Evolutionary conservation across 2,888 invertebrate species (phyloP), one percentile per base, ranked within the genome.

Genomic region (Drosophila kambysellisi): DNA sequence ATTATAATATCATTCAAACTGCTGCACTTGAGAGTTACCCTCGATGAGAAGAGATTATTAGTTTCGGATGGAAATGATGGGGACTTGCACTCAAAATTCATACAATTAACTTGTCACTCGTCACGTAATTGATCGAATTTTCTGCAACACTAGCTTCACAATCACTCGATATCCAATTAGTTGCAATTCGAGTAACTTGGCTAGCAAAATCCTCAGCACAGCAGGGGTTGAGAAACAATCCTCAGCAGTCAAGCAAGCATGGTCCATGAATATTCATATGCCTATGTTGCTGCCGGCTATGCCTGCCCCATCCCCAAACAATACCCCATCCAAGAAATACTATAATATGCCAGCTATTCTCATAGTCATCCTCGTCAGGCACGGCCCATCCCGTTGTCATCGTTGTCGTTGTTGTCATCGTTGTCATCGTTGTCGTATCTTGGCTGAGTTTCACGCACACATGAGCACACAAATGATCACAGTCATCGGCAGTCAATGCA

Each of bases 401-500:
- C 11, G 43, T 46, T 8, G 29, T 30, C 54, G 37, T 6, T 15
- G 56, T 54, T 58, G 67, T 50, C 64, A 30, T 61, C 62, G 56
- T 66, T 58, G 58, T 39, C 39, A 6, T 32, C 32, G 25, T 60
- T 39, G 17, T 58, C 65, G 52, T 75, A 78, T 78, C 78, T 78
- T 62, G 71, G 54, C 75, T 39, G 59, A 30, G 59, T 75, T 78
- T 78, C 75, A 78, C 78, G 78, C 78, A 78, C 52, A 72, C 75
- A 78, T 78, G 78, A 78, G 71, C 78, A 68, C 78, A 68, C 62
- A 78, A 78, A 78, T 78, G 78, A 78, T 78, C 65, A 65, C 64
- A 78, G 60, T 77, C 75, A 72, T 68, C 67, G 77, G 61, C 77
- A 77, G 71, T 67, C 77, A 71, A 74, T 74, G 74, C 74, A 77